Evolutionary conservation across 2,888 invertebrate species (phyloP), one percentile per base, ranked within the genome.

Genomic region (Scotopteryx bipunctaria): DNA sequence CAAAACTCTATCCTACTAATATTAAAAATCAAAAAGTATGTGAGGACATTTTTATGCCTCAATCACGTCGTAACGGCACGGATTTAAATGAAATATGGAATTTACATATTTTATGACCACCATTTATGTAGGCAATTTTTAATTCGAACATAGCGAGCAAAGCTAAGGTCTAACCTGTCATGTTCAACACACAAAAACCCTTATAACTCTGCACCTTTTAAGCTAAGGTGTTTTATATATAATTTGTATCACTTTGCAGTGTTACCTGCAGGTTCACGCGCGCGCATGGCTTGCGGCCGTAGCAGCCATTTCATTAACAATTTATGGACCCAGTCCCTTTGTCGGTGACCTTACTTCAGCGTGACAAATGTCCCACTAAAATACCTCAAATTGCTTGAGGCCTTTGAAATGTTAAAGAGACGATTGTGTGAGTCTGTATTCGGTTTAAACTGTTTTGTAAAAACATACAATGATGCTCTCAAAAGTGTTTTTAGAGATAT

Each of bases 271-370:
- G 57, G 54, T 62, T 40, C 61, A 76, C 73, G 76, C 53, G 53
- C 51, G 46, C 56, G 54, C 56, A 42, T 53, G 49, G 37, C 37
- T 55, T 35, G 49, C 41, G 59, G 60, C 64, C 66, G 64, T 69
- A 70, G 70, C 59, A 59, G 73, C 60, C 77, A 78, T 75, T 83
- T 78, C 78, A 78, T 85, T 81, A 81, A 70, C 57, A 66, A 78
- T 82, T 83, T 80, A 81, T 69, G 75, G 8, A 61, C 38, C 63
- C 45, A 54, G 53, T 47, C 57, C 62, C 71, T 78, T 78, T 82
- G 78, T 72, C 66, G 59, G 53, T 49, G 49, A 43, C 48, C 43
- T 44, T 29, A 41, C 43, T 56, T 57, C 49, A 41, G 68, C 67
- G 68, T 80, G 75, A 78, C 81, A 76, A 78, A 81, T 70, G 64